phyloP scores from a whole-genome alignment of 1,140 invertebrate species.

The Lepidostoma basale region DNA sequence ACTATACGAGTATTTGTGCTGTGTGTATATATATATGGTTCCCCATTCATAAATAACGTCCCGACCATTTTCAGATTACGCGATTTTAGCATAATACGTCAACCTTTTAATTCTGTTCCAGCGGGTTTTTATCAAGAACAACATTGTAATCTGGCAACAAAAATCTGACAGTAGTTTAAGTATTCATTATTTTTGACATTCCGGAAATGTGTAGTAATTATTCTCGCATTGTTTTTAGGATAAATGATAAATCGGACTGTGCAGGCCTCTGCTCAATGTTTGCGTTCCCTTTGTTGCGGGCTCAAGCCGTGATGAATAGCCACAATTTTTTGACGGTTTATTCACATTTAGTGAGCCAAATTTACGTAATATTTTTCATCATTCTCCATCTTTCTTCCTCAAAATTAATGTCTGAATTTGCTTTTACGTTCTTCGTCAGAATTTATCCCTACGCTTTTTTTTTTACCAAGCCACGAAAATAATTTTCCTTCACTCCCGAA shows the following conservation, averaged over 20 bases:
- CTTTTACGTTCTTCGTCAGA: neutral
- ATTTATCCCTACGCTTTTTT: neutral
- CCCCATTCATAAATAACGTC: too few species aligned
- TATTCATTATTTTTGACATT: slow-evolving; percentile 5
- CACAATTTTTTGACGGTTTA: slow-evolving; percentile 16
- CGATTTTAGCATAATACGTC: too few species aligned
- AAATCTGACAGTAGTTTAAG: slow-evolving; percentile 25
- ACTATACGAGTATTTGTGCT: too few species aligned
- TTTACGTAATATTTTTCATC: slow-evolving; percentile 19
- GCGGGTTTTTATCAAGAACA: too few species aligned
- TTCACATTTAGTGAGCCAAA: slow-evolving; percentile 25
- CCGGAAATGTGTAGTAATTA: slow-evolving; percentile 5
- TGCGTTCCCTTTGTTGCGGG: slow-evolving; percentile 14
- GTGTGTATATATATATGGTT: too few species aligned
- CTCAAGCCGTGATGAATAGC: slow-evolving; percentile 16
- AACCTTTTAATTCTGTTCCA: too few species aligned
- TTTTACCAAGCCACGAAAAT: too few species aligned
- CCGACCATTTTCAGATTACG: too few species aligned
- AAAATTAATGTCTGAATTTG: slow-evolving; percentile 15
- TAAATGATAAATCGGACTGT: slow-evolving; percentile 15
- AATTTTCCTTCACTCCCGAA: too few species aligned
- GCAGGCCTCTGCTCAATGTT: slow-evolving; percentile 12
- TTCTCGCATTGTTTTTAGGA: slow-evolving; percentile 21
- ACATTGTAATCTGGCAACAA: neutral
- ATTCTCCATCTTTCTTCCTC: neutral